Conservation (phyloP, 2,797 vertebrate genomes). For the Gobio occitaniae region DNA sequence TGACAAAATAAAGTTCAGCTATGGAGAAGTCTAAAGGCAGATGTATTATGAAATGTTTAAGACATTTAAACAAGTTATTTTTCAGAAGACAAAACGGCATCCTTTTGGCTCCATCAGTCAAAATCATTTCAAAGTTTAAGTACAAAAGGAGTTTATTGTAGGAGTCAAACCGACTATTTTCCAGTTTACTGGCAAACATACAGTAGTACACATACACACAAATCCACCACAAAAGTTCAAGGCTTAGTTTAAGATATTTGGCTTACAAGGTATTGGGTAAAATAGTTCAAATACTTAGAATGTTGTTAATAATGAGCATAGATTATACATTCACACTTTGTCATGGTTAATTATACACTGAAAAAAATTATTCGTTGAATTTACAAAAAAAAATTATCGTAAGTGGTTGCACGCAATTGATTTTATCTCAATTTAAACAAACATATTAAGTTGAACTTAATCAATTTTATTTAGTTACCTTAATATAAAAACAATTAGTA, state of each 20-base stretch:
- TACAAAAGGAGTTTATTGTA: background rate
- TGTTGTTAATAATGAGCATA: background rate
- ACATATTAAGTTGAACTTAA: too few relatives aligned
- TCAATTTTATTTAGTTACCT: too few relatives aligned
- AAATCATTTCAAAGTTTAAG: background rate
- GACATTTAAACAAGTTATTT: background rate
- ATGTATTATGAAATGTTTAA: background rate
- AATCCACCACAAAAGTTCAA: background rate
- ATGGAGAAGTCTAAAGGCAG: background rate
- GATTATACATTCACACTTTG: slow-evolving; percentile 3
- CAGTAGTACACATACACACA: background rate
- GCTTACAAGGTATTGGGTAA: background rate
- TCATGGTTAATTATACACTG: slow-evolving; percentile 21
- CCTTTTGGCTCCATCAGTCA: background rate
- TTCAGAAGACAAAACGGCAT: background rate
- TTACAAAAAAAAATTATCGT: too few relatives aligned
- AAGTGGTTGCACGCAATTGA: too few relatives aligned
- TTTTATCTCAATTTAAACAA: too few relatives aligned
- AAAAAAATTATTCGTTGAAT: too few relatives aligned
- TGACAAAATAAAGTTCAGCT: background rate
- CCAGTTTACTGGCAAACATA: background rate
- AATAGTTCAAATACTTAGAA: background rate
- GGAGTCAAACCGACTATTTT: background rate
- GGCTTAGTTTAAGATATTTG: background rate
- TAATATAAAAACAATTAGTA: too few relatives aligned